phyloP scores from a whole-genome alignment of 2,888 invertebrate species.

The Gortyna flavago region DNA sequence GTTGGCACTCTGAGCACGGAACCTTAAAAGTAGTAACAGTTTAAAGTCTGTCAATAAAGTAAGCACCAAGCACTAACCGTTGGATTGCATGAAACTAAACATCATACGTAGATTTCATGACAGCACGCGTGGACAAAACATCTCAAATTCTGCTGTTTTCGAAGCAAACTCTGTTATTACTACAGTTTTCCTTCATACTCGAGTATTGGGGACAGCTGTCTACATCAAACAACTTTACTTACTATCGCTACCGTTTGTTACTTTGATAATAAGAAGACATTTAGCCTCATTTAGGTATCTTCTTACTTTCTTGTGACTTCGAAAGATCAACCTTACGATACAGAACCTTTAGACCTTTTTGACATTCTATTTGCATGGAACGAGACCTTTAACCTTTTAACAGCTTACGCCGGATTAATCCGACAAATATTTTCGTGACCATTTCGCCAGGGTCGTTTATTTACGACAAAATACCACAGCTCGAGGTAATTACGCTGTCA shows the following conservation, averaged over 20 bases:
- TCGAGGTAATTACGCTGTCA: too few species aligned
- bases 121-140: background rate
- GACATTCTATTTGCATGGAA: background rate
- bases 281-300: background rate
- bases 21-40: background rate
- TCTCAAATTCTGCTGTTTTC: background rate
- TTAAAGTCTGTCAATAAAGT: background rate
- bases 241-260: too few species aligned
- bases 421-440: too few species aligned
- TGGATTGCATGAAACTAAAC: background rate
- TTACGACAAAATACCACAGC: too few species aligned
- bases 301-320: background rate
- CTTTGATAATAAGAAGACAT: background rate
- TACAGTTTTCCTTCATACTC: background rate
- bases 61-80: background rate
- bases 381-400: too few species aligned
- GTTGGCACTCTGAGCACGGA: too few species aligned
- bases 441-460: too few species aligned
- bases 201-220: background rate
- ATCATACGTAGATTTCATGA: too few species aligned
- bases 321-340: background rate
- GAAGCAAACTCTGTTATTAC: background rate
- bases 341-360: background rate
- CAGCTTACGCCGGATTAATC: too few species aligned
- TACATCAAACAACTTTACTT: background rate